phyloP scores from a whole-genome alignment of 2,113 vertebrate species.

The Nipponia nippon region DNA sequence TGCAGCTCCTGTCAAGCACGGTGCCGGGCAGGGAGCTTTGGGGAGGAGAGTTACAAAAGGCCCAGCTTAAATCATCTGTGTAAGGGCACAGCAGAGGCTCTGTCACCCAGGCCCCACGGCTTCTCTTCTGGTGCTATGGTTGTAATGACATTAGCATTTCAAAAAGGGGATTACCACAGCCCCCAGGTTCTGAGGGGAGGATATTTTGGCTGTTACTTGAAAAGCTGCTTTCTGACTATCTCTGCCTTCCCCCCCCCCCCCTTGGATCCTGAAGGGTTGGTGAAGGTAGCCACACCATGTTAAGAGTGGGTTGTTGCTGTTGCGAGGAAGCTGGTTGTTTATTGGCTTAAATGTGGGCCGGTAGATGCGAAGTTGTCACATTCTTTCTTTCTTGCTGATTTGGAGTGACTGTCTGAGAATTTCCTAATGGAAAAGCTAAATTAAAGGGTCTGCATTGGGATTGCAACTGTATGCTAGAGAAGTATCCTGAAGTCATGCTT shows the following conservation, averaged over 20 bases:
- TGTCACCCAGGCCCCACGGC: background rate
- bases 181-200: background rate
- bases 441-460: background rate
- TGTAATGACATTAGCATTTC: constrained; percentile 68
- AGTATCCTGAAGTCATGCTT: background rate
- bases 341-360: background rate
- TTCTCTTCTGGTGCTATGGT: constrained; percentile 41
- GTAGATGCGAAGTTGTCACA: background rate
- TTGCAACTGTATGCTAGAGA: background rate
- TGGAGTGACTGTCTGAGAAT: background rate
- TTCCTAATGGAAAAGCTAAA: background rate
- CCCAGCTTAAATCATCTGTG: constrained; percentile 37
- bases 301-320: background rate
- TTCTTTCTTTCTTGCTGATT: background rate
- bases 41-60: constrained; percentile 8
- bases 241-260: background rate
- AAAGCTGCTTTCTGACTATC: constrained; percentile 21
- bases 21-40: background rate
- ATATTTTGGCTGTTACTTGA: background rate
- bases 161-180: constrained; percentile 55
- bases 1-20: constrained; percentile 32
- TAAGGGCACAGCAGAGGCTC: constrained; percentile 15
- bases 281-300: background rate
- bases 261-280: background rate
- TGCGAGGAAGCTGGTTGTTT: background rate